Conservation (phyloP, 2,797 vertebrate species). For the Denticeps clupeoides region DNA sequence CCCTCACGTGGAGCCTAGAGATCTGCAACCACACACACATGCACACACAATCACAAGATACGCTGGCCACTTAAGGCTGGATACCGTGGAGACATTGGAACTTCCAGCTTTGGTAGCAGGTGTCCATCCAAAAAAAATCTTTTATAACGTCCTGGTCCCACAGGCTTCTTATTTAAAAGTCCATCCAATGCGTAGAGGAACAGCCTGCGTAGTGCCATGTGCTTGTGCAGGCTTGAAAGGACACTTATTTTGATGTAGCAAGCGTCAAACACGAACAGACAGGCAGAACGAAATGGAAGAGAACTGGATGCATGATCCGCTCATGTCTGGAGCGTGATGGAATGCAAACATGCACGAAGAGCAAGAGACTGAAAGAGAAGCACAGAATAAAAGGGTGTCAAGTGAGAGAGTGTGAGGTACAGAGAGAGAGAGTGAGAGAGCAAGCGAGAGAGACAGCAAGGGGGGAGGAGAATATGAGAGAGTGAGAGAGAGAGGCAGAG, state of each 20-base stretch:
- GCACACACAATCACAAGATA: too few species aligned
- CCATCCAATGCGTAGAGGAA: conserved; percentile 7
- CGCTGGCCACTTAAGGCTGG: too few species aligned
- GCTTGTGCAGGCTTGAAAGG: conserved; percentile 17
- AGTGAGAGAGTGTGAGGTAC: conserved; percentile 13
- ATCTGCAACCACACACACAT: too few species aligned
- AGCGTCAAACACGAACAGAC: conserved; percentile 27
- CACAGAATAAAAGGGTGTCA: conserved; percentile 7
- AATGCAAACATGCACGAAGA: conserved; percentile 33
- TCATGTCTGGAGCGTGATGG: conserved; percentile 20
- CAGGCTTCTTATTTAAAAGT: conserved; percentile 25
- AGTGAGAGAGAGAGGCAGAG: conserved; percentile 25
- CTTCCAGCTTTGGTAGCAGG: too few species aligned
- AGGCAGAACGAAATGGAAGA: conserved; percentile 26
- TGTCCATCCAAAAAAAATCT: too few species aligned
- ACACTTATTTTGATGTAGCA: conserved; percentile 28
- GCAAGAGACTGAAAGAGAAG: conserved; percentile 34
- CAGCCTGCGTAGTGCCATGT: conserved; percentile 30
- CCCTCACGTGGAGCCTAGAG: too few species aligned
- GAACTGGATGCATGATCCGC: conserved; percentile 44
- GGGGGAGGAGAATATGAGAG: conserved; percentile 5
- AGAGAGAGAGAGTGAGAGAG: conserved; percentile 13
- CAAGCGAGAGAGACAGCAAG: neutral
- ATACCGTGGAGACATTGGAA: too few species aligned
- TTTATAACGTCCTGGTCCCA: neutral